Base-by-base conservation (phyloP, 1,140 invertebrate species). In the Sarcophaga peregrina region DNA sequence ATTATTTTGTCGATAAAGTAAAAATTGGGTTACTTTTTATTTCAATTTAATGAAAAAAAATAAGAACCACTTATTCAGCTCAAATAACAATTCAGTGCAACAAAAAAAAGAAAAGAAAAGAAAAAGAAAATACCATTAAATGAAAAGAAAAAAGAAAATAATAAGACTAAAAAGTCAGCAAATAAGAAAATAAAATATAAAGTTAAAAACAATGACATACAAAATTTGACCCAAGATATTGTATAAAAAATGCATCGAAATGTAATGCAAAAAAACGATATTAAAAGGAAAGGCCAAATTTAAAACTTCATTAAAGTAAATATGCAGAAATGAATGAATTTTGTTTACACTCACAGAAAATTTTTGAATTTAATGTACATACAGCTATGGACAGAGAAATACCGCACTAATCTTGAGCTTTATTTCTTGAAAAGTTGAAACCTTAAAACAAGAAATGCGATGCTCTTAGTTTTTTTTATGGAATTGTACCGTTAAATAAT, bases 11-110 rank as follows among this genome's bases (percentile, higher is more conserved):
- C 25, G 25, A 37, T 37, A 37, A 37, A 37, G 25, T 0, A 25
- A 68, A 68, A 68, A 68, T 68, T 68, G 17, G 62, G 62, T 68
- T 68, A 68, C n/a, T 68, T 68, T 68, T 68, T 68, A 68, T 68
- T 25, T 68, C 6, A 20, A 68, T 20, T n/a, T 68, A 17, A 20
- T 20, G 17, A 9, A 15, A 68, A 9, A 25, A 20, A 68, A 17
- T 68, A 68, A 68, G 62, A 8, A 68, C 50, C 62, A 8, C 25
- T 37, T 37, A 37, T 4, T 20, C 11, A 58, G 54, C 62, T 20
- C 20, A 68, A 68, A 7, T 68, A 68, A 17, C 62, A 68, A 20
- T 68, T 37, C 25, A 17, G 8, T 68, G 17, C 17, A 20, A 8
- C 20, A 20, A 68, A 2, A 37, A 62, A 68, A 68, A 68, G 17